These are phyloP conservation scores for Patiria pectinifera DNA, from an alignment of 53 echinoderm and acorn worm species.

Conservation along the genomic window DNA sequence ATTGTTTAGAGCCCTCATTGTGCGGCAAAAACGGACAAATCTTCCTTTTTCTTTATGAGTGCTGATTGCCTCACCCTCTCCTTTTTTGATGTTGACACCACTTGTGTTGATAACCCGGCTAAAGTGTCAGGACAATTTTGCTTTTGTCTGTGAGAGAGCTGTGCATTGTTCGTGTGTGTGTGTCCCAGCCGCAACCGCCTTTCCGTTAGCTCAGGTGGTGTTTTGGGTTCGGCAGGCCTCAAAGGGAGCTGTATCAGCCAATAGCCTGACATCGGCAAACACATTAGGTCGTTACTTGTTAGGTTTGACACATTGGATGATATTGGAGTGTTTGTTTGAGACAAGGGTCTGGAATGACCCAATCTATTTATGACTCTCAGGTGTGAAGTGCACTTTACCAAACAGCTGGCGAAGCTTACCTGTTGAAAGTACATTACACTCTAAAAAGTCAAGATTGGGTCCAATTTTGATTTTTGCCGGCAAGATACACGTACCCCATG, in stretches of 20 bases:
- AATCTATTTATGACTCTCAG: slow-evolving; percentile 50
- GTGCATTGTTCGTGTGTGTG: background rate
- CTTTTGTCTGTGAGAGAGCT: background rate
- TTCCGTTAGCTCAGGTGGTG: slow-evolving; percentile 63
- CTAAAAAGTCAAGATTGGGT: slow-evolving; percentile 7
- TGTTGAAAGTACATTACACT: slow-evolving; percentile 46
- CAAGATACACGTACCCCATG: background rate
- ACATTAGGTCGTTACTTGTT: slow-evolving; percentile 51
- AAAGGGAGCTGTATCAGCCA: slow-evolving; percentile 47
- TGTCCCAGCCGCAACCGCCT: background rate
- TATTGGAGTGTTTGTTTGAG: slow-evolving; percentile 43
- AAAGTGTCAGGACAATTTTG: background rate
- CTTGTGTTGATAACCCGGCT: slow-evolving; percentile 13
- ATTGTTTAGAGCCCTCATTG: background rate
- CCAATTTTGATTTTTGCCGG: background rate
- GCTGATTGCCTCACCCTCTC: background rate
- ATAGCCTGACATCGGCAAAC: slow-evolving; percentile 39
- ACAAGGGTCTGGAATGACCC: slow-evolving; percentile 31
- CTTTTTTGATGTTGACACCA: slow-evolving; percentile 4
- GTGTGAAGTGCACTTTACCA: slow-evolving; percentile 56
- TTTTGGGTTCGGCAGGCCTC: slow-evolving; percentile 54
- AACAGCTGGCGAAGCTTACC: slow-evolving; percentile 16
- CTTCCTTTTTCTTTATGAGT: background rate
- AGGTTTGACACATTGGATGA: slow-evolving; percentile 50
- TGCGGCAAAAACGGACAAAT: background rate